Base-by-base conservation (phyloP, 1,140 invertebrate species). In the Megathymus violae region DNA sequence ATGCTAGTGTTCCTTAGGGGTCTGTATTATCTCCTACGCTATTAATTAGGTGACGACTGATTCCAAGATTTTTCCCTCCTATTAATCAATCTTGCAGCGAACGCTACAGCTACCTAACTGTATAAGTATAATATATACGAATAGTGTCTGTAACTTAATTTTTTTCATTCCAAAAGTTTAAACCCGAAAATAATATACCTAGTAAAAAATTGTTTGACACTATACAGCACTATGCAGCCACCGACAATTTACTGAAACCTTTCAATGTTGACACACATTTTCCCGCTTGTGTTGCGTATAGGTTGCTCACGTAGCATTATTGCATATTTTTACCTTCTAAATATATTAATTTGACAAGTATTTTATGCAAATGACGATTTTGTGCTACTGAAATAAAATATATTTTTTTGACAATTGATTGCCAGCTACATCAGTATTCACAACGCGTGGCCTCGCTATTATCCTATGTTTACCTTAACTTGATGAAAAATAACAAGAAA, bases 241-340 rank as follows among this genome's bases (percentile, higher is more conserved):
- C 11, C 14, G 17, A 52, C 50, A 52, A 52, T 52, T 36, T 36
- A 22, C 31, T 52, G 50, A 52, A 52, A 19, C 50, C 50, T n/a
- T 13, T 36, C 50, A 52, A 52, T 17, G 36, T 10, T 36, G 50
- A 41, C 50, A 52, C 22, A 52, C 48, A 51, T 51, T 51, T 22
- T 22, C 19, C 19, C 19, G 19, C 19, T 22, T 22, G 19, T 22
- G 5, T 22, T 22, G 19, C 19, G 5, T 22, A 22, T 22, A 2
- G 2, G 19, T 22, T 14, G 22, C 7, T 27, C n/a, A 19, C 31
- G 16, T 36, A 51, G n/a, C 31, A 13, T 1, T 48, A 36, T 50
- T 36, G 13, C 31, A 17, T 27, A 22, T 22, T 22, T 2, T 22
- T 5, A 22, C 19, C 19, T 22, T 22, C 5, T 22, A 22, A 22